phyloP scores from a whole-genome alignment of 2,888 invertebrate genomes.

The Neocrepidodera transversa region DNA sequence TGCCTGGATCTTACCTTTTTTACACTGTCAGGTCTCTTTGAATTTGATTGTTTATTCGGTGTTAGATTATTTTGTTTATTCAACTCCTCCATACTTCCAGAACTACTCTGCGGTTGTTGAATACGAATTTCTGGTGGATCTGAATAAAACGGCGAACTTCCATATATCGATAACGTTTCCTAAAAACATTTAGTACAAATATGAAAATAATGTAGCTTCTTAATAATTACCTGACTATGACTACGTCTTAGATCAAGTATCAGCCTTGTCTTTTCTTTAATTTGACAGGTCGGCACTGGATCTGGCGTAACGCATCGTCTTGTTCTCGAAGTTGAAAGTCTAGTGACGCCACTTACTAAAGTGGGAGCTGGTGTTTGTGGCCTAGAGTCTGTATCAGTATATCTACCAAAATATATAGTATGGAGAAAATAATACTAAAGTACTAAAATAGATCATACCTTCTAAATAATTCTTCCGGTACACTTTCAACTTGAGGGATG shows the following conservation, averaged over 20 bases:
- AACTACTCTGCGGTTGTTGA: slow-evolving; percentile 50
- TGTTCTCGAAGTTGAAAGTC: slow-evolving; percentile 67
- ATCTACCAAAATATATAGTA: slow-evolving; percentile 63
- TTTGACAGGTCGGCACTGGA: slow-evolving; percentile 61
- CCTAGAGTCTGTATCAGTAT: slow-evolving; percentile 85
- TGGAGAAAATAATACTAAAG: too few relatives aligned
- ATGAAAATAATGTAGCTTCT: not conserved
- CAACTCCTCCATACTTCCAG: slow-evolving; percentile 45
- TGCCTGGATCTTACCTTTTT: too few relatives aligned
- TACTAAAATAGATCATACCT: too few relatives aligned
- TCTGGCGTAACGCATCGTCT: slow-evolving; percentile 78
- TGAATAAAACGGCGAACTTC: slow-evolving; percentile 55
- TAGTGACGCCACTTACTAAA: slow-evolving; percentile 74
- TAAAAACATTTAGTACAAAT: slow-evolving; percentile 46
- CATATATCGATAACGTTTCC: slow-evolving; percentile 64
- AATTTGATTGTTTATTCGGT: slow-evolving; percentile 25
- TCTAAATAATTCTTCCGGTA: slow-evolving; percentile 78
- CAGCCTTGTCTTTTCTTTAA: slow-evolving; percentile 69
- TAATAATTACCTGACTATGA: slow-evolving; percentile 67
- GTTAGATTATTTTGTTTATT: slow-evolving; percentile 7
- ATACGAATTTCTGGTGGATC: slow-evolving; percentile 59
- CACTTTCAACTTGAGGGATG: slow-evolving; percentile 65
- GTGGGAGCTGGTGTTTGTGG: slow-evolving; percentile 83
- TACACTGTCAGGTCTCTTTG: slow-evolving; percentile 32
- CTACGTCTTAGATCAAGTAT: slow-evolving; percentile 75